Conservation (phyloP, 2,797 vertebrate species). For the Coluber constrictor region DNA sequence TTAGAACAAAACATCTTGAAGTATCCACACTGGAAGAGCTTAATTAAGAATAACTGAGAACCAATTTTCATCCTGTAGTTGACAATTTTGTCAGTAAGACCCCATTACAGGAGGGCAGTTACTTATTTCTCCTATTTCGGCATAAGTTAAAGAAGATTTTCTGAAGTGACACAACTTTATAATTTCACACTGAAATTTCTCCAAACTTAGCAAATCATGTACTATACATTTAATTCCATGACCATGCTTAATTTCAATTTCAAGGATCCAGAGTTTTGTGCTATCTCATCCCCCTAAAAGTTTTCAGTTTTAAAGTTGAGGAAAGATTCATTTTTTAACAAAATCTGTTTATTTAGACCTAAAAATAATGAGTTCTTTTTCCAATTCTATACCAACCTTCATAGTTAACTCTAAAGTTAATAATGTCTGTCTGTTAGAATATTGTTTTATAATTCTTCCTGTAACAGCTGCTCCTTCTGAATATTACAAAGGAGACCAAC, state of each 20-base stretch:
- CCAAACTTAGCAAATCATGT: not conserved
- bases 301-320: not conserved
- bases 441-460: not conserved
- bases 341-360: not conserved
- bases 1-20: not conserved
- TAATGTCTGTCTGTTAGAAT: not conserved
- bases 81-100: not conserved
- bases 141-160: not conserved
- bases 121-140: not conserved
- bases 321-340: not conserved
- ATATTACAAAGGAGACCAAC: not conserved
- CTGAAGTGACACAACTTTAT: not conserved
- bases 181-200: constrained; percentile 27
- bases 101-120: not conserved
- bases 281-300: constrained; percentile 1
- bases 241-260: not conserved
- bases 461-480: not conserved
- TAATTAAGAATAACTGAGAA: not conserved
- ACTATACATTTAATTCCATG: not conserved
- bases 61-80: not conserved
- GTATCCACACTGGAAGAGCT: not conserved
- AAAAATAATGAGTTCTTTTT: not conserved
- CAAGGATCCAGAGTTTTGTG: not conserved
- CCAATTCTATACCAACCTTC: not conserved
- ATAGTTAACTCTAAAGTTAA: not conserved